A percentile compares a stretch with the other conserved stretches of the same genome.
phyloP scores from a whole-genome alignment of 2,797 vertebrate species.

The Lithobates pipiens region DNA sequence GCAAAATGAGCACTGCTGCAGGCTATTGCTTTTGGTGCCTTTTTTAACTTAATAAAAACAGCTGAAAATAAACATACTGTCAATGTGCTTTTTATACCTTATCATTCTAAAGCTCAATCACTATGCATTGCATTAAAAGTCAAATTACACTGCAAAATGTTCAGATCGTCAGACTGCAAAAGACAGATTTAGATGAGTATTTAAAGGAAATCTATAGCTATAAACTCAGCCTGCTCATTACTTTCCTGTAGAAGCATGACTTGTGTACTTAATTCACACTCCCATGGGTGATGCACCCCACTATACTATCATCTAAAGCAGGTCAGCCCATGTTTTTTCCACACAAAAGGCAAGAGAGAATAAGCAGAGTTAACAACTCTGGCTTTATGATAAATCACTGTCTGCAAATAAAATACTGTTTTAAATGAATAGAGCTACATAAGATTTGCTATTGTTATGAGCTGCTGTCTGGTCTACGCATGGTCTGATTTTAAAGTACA shows the following conservation, averaged over 20 bases:
- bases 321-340: no score
- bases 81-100: background rate
- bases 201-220: conserved; percentile 27
- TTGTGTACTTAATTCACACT: background rate
- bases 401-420: no score
- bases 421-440: no score
- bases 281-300: background rate
- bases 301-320: no score
- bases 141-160: background rate
- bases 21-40: conserved; percentile 6
- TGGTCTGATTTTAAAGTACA: no score
- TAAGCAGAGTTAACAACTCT: no score
- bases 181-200: conserved; percentile 1
- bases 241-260: conserved; percentile 1
- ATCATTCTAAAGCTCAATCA: background rate
- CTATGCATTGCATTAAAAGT: background rate
- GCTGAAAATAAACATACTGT: background rate
- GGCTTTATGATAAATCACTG: no score
- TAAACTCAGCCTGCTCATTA: conserved; percentile 21
- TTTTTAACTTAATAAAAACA: background rate
- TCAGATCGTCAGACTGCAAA: background rate
- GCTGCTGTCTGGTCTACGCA: no score
- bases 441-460: no score
- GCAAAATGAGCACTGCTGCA: conserved; percentile 21
- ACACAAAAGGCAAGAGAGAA: no score